Conservation (phyloP, 2,113 vertebrate genomes). For the Semicossyphus pulcher region DNA sequence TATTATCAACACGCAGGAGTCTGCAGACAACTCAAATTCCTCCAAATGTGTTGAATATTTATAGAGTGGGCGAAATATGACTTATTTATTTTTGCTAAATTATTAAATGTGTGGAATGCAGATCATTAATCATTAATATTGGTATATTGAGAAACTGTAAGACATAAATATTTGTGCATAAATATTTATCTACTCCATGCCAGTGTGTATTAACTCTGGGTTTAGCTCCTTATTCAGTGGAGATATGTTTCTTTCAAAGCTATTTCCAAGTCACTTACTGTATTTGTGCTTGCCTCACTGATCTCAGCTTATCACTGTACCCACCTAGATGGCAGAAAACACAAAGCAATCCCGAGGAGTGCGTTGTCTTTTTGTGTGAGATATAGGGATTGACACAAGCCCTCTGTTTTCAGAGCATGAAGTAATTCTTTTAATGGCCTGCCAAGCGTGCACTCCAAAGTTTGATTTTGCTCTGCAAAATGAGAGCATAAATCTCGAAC, state of each 20-base stretch:
- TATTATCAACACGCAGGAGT: conserved; percentile 68
- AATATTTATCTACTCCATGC: conserved; percentile 71
- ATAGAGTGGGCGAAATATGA: conserved; percentile 69
- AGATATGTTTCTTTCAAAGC: conserved; percentile 60
- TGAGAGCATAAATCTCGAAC: conserved; percentile 78
- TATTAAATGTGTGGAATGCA: conserved; percentile 73
- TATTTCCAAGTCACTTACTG: conserved; percentile 70
- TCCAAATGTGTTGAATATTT: conserved; percentile 68
- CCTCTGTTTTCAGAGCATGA: conserved; percentile 80
- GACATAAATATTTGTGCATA: conserved; percentile 78
- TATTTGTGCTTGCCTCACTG: conserved; percentile 68
- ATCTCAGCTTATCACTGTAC: conserved; percentile 56
- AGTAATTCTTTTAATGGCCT: conserved; percentile 87
- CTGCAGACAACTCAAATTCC: conserved; percentile 58
- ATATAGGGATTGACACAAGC: conserved; percentile 79
- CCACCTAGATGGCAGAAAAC: conserved; percentile 61
- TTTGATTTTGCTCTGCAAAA: conserved; percentile 82
- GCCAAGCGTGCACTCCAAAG: conserved; percentile 77
- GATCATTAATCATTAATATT: conserved; percentile 74
- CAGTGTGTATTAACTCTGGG: conserved; percentile 53
- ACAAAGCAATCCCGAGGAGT: conserved; percentile 53
- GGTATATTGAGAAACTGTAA: conserved; percentile 75
- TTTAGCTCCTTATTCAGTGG: conserved; percentile 52
- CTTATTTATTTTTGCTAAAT: conserved; percentile 78
- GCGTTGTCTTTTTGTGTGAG: conserved; percentile 60